Conservation (phyloP, 2,113 vertebrate species). For the Gambusia holbrooki region DNA sequence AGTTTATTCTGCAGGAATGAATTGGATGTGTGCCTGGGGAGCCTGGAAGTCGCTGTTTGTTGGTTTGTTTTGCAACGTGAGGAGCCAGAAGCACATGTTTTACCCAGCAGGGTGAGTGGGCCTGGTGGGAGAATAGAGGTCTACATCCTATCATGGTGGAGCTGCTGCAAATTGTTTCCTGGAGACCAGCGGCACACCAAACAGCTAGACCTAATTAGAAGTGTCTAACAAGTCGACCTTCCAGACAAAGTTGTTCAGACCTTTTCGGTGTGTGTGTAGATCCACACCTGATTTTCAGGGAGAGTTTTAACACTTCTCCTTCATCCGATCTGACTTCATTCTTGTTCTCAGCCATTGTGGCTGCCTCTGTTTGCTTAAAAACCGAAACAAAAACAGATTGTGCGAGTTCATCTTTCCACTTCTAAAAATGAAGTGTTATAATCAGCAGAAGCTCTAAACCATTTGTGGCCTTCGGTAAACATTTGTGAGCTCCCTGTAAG, state of each 20-base stretch:
- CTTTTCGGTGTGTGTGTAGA: neutral
- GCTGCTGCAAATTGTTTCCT: conserved; percentile 70
- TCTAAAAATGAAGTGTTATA: conserved; percentile 39
- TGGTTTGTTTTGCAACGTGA: conserved; percentile 35
- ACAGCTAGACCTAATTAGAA: conserved; percentile 65
- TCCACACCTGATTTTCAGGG: conserved; percentile 25
- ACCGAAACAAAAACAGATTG: conserved; percentile 15
- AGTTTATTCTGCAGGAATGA: neutral
- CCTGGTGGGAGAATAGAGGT: conserved; percentile 38
- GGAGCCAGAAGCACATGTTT: conserved; percentile 33
- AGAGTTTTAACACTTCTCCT: neutral
- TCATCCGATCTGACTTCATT: neutral
- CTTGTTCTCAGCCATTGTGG: neutral
- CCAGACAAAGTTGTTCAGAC: conserved; percentile 39
- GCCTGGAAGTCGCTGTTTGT: conserved; percentile 24
- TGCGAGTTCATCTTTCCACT: conserved; percentile 29
- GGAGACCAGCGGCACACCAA: conserved; percentile 57
- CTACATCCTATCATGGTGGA: conserved; percentile 61
- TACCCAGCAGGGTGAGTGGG: conserved; percentile 48
- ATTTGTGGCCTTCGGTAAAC: conserved; percentile 46
- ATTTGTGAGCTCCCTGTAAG: conserved; percentile 38
- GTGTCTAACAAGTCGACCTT: conserved; percentile 54
- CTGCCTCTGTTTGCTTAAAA: neutral
- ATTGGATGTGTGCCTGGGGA: conserved; percentile 19
- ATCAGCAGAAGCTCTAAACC: conserved; percentile 39